Evolutionary conservation across 2,888 invertebrate species (phyloP).

Genomic region (Philereme vetulata): DNA sequence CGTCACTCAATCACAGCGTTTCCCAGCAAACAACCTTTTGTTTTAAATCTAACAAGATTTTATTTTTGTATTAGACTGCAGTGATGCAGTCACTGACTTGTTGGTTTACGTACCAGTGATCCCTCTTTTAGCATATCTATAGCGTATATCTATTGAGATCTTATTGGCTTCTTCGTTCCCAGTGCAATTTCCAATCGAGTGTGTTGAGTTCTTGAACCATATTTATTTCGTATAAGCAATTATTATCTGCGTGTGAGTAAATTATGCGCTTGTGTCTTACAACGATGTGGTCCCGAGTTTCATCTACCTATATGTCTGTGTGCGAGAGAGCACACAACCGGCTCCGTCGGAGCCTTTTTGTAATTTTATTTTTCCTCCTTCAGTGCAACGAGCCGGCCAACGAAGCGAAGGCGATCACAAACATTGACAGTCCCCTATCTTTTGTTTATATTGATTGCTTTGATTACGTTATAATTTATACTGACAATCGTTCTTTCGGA

Average conservation of each 20-base stretch:
- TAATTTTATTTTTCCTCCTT: constrained; percentile 79
- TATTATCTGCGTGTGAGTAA: constrained; percentile 60
- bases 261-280: constrained; percentile 62
- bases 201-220: not conserved
- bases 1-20: constrained; percentile 35
- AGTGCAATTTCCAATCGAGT: not conserved
- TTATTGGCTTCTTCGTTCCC: not conserved
- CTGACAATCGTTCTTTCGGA: too few relatives aligned
- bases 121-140: not conserved
- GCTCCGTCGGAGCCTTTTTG: constrained; percentile 73
- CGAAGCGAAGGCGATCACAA: constrained; percentile 55
- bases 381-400: constrained; percentile 51
- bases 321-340: constrained; percentile 67
- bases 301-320: constrained; percentile 45
- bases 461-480: too few relatives aligned
- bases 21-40: constrained; percentile 13
- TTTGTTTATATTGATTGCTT: constrained; percentile 1
- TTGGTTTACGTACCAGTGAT: constrained; percentile 18
- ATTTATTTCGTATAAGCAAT: constrained; percentile 31
- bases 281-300: constrained; percentile 64
- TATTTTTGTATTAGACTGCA: not conserved
- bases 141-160: not conserved
- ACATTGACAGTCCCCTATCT: constrained; percentile 33
- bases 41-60: constrained; percentile 26
- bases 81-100: constrained; percentile 13